Evolutionary conservation across 2,888 invertebrate genomes (phyloP), one percentile per base, ranked within the genome.

Genomic region (Axea sp.): DNA sequence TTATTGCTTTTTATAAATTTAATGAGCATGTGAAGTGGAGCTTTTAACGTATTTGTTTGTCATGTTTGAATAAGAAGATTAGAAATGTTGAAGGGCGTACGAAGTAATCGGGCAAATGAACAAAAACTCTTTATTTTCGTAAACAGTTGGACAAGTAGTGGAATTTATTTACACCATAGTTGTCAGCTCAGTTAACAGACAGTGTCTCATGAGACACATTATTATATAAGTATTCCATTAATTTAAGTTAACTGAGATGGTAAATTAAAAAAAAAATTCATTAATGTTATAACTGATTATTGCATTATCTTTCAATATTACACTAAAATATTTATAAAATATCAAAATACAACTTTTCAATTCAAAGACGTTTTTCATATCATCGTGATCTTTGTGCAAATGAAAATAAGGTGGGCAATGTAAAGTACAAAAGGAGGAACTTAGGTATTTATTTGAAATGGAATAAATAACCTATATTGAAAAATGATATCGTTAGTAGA

Each of bases 41-140:
- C 55, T 67, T 67, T 30, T 31, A n/a, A 19, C 12, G 31, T 22
- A 19, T 53, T 65, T 43, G 43, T 53, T 28, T 43, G 43, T 53
- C 35, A 14, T 55, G 55, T 67, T 57, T 67, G 53, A 30, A 47
- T 57, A 51, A 64, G 64, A 43, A 64, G 51, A 51, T 64, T 45
- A 67, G 47, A 55, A 55, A 47, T 22, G 53, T 55, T 57, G 24
- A 39, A 31, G 11, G 37, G 43, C 33, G 8, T 19, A 22, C 45
- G 7, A 28, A 33, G 22, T 53, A 43, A 45, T 53, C 35, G 19
- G 17, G 5, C 47, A 49, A 51, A 62, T 12, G 51, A 62, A 41
- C 41, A 62, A 62, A 51, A 51, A 51, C 26, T 39, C 8, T 11
- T 62, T 7, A 31, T 62, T 31, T 31, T 12, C 37, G 31, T 62